A percentile compares a stretch with the other conserved stretches of the same genome.
Conservation (phyloP, 1,140 invertebrate genomes). For the Drosophila persimilis region DNA sequence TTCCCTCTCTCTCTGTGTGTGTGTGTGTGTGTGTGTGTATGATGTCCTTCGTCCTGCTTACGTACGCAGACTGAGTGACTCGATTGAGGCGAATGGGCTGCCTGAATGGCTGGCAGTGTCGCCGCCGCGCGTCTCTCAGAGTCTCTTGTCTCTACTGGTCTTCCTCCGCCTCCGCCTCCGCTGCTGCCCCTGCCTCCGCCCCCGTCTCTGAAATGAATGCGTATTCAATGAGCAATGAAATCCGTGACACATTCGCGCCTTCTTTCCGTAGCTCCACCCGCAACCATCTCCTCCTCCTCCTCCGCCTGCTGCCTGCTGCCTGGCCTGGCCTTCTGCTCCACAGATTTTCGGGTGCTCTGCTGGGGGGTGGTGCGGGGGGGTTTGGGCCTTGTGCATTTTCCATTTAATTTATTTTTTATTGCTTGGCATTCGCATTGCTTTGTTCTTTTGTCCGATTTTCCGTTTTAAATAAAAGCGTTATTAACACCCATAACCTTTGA, state of each 20-base stretch:
- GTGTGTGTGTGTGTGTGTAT: slow-evolving; percentile 37
- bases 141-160: slow-evolving; percentile 6
- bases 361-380: background rate
- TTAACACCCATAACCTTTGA: slow-evolving; percentile 79
- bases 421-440: slow-evolving; percentile 45
- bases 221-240: slow-evolving; percentile 81
- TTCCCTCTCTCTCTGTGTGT: slow-evolving; percentile 14
- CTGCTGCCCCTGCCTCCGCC: slow-evolving; percentile 35
- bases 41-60: slow-evolving; percentile 67
- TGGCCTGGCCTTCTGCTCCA: slow-evolving; percentile 8
- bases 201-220: slow-evolving; percentile 70
- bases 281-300: too few species aligned
- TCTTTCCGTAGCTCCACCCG: slow-evolving; percentile 5
- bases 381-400: slow-evolving; percentile 57
- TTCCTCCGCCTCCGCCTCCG: background rate
- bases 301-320: background rate
- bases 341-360: too few species aligned
- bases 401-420: slow-evolving; percentile 82
- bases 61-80: slow-evolving; percentile 81
- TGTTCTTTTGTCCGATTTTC: slow-evolving; percentile 69
- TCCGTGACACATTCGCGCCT: slow-evolving; percentile 79
- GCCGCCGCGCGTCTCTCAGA: slow-evolving; percentile 22
- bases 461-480: slow-evolving; percentile 80
- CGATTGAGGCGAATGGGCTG: slow-evolving; percentile 67
- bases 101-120: slow-evolving; percentile 64